Conservation (phyloP, 1,140 invertebrate genomes). For the Eumeta japonica region DNA sequence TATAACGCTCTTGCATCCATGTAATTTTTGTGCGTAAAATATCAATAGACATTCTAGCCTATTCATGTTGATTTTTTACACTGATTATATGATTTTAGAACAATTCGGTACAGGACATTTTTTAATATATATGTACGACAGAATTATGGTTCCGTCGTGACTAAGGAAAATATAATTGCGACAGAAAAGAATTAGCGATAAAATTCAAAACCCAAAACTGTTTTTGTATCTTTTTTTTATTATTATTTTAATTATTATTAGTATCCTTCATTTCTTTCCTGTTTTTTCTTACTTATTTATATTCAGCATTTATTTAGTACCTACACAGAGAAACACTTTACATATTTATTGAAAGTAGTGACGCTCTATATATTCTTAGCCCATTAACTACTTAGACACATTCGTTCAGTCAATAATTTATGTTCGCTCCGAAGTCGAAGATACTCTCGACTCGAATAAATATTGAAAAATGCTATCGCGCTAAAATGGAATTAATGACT, state of each 20-base stretch:
- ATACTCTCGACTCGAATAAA: background rate
- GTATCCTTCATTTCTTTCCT: slow-evolving; percentile 9
- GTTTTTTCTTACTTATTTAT: slow-evolving; percentile 5
- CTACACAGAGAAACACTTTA: slow-evolving; percentile 57
- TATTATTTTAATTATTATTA: slow-evolving; percentile 25
- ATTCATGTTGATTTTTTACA: background rate
- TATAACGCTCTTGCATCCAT: background rate
- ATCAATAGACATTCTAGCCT: background rate
- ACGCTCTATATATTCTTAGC: slow-evolving; percentile 49
- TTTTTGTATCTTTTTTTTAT: slow-evolving; percentile 33
- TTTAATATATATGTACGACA: background rate
- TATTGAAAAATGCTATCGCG: background rate
- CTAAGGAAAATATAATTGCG: background rate
- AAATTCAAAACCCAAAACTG: slow-evolving; percentile 11
- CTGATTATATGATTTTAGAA: background rate
- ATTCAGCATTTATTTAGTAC: slow-evolving; percentile 24
- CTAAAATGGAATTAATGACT: too few species aligned
- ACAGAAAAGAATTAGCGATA: background rate
- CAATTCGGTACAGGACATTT: background rate
- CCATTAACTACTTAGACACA: slow-evolving; percentile 11
- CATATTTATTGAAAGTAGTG: slow-evolving; percentile 40
- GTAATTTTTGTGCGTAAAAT: background rate
- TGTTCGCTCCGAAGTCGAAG: background rate
- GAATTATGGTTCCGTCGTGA: background rate
- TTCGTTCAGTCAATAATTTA: background rate